phyloP scores from a whole-genome alignment of 2,797 vertebrate species.

The Macropodus opercularis region DNA sequence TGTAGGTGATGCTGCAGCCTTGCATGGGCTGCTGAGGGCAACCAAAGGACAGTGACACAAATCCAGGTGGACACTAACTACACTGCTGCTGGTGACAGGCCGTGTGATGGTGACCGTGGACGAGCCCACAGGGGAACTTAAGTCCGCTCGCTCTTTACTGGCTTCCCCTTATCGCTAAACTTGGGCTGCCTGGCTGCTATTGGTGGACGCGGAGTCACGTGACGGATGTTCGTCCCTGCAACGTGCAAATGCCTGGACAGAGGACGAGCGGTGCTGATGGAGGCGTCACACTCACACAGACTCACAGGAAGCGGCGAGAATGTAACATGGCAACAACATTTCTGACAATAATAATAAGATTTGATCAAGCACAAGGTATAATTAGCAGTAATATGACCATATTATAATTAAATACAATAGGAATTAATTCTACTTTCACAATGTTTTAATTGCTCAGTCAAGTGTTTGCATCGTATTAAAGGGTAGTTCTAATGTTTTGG shows the following conservation, averaged over 20 bases:
- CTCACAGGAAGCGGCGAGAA: not conserved
- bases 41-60: not conserved
- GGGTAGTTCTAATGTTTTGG: too few species aligned
- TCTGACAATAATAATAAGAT: not conserved
- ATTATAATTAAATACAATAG: not conserved
- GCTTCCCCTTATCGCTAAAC: conserved; percentile 61
- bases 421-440: too few species aligned
- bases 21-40: conserved; percentile 37
- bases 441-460: too few species aligned
- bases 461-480: too few species aligned
- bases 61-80: conserved; percentile 21
- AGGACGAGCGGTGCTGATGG: conserved; percentile 27
- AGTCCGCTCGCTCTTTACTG: conserved; percentile 58
- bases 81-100: not conserved
- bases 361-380: too few species aligned
- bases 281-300: not conserved
- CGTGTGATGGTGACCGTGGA: conserved; percentile 29
- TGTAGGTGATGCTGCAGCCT: conserved; percentile 47
- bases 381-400: not conserved
- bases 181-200: conserved; percentile 53
- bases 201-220: conserved; percentile 74
- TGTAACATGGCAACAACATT: too few species aligned
- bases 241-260: conserved; percentile 49
- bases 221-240: conserved; percentile 47
- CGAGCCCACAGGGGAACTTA: conserved; percentile 49